Evolutionary conservation across 1,140 invertebrate species (phyloP).

Genomic region (Sogatella furcifera): DNA sequence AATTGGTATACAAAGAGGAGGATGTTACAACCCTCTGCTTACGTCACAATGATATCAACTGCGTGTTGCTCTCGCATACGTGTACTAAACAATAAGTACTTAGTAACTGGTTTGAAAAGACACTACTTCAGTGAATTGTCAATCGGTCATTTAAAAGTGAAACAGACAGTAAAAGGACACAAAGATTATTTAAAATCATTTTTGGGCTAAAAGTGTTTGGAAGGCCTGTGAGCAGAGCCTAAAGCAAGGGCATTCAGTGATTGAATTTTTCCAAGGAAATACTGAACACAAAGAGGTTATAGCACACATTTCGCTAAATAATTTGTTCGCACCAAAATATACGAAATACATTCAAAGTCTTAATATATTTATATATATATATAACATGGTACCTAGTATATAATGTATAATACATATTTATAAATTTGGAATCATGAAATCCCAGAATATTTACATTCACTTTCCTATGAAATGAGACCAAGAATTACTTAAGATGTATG

Average conservation of each 20-base stretch:
- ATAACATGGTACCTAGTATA: constrained; percentile 7
- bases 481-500: not conserved
- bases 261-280: not conserved
- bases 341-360: constrained; percentile 8
- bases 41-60: too few species aligned
- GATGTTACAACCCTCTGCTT: too few species aligned
- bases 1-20: too few species aligned
- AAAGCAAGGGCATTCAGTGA: constrained; percentile 3
- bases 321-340: constrained; percentile 7
- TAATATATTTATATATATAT: constrained; percentile 6
- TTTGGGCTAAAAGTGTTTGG: too few species aligned
- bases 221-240: too few species aligned
- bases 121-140: too few species aligned
- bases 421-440: not conserved
- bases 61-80: too few species aligned
- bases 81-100: too few species aligned
- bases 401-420: constrained; percentile 14
- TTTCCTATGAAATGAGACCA: constrained; percentile 3
- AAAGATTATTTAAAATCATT: too few species aligned
- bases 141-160: too few species aligned
- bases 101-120: too few species aligned
- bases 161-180: too few species aligned
- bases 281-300: constrained; percentile 4
- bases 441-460: not conserved
- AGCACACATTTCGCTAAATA: constrained; percentile 5